Evolutionary conservation across 1,140 invertebrate species (phyloP), one percentile per base, ranked within the genome.

Genomic region (Pogonus chalceus): DNA sequence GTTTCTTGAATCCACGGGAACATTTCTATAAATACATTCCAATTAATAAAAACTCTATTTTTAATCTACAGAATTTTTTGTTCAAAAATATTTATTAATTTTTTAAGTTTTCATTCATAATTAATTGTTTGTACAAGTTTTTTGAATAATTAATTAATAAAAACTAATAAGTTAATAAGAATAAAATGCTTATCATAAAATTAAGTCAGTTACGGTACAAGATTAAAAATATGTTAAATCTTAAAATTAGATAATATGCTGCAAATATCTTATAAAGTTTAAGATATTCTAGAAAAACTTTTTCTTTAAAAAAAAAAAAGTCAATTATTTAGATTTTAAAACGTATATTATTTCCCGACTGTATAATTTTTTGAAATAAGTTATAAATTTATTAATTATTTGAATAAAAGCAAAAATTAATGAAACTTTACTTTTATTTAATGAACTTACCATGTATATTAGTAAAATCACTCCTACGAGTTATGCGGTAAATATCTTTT

Each of bases 401-500:
- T 35, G 31, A 35, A 9, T 35, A 35, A 9, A 35, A 7, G 7
- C n/a, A 35, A 7, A 35, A 9, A 9, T 35, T n/a, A 35, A 35
- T 35, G 7, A 7, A 35, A 35, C n/a, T 9, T 35, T n/a, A 35
- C n/a, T 35, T n/a, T n/a, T n/a, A n/a, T n/a, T n/a, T n/a, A n/a
- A n/a, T n/a, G n/a, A n/a, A n/a, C n/a, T n/a, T n/a, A n/a, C n/a
- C n/a, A n/a, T n/a, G n/a, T n/a, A n/a, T n/a, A n/a, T n/a, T n/a
- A n/a, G n/a, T n/a, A n/a, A 35, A 7, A n/a, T 65, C 63, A 57
- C 68, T 71, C 58, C 72, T 67, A 54, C 72, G 63, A n/a, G 69
- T 75, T 53, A 79, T 56, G 4, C 75, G 65, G 58, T 80, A 80
- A 52, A 80, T 79, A 58, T 80, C 79, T 62, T 80, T 80, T 57